Evolutionary conservation across 2,797 vertebrate species (phyloP).

Genomic region (Fundulus diaphanus): DNA sequence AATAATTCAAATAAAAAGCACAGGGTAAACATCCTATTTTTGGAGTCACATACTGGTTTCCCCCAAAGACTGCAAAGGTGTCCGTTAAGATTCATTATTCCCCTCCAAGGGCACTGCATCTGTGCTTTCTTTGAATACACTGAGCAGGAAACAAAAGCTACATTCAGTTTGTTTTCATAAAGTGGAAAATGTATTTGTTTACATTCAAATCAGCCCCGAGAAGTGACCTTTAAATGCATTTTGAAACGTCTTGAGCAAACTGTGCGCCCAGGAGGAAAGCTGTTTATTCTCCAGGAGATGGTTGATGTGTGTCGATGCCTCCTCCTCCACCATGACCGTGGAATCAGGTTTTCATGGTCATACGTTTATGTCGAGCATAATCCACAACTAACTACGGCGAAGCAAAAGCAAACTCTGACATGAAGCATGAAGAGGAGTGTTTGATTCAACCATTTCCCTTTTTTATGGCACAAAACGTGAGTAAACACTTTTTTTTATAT

Average conservation of each 20-base stretch:
- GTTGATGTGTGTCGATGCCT: not conserved
- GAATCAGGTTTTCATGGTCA: not conserved
- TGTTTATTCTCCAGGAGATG: not conserved
- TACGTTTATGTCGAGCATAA: not conserved
- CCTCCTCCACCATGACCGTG: not conserved
- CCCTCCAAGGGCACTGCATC: not conserved
- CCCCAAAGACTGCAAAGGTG: constrained; percentile 9
- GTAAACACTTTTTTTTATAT: too few relatives aligned
- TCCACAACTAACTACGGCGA: not conserved
- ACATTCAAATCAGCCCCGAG: not conserved
- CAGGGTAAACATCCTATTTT: constrained; percentile 13
- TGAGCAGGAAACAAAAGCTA: constrained; percentile 15
- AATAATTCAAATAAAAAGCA: not conserved
- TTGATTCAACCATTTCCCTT: not conserved
- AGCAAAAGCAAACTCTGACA: not conserved
- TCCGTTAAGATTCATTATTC: constrained; percentile 7
- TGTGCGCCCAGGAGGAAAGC: not conserved
- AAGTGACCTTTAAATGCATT: not conserved
- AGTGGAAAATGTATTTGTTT: not conserved
- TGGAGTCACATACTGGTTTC: constrained; percentile 15
- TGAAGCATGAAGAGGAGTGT: not conserved
- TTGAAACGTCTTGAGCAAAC: not conserved
- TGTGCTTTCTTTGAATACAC: constrained; percentile 9
- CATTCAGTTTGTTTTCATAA: too few relatives aligned
- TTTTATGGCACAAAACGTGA: too few relatives aligned